A percentile compares a stretch with the other conserved stretches of the same genome.
These are phyloP conservation scores for Cyanistes caeruleus DNA, from an alignment of 2,113 vertebrate species.

Conservation along the genomic window DNA sequence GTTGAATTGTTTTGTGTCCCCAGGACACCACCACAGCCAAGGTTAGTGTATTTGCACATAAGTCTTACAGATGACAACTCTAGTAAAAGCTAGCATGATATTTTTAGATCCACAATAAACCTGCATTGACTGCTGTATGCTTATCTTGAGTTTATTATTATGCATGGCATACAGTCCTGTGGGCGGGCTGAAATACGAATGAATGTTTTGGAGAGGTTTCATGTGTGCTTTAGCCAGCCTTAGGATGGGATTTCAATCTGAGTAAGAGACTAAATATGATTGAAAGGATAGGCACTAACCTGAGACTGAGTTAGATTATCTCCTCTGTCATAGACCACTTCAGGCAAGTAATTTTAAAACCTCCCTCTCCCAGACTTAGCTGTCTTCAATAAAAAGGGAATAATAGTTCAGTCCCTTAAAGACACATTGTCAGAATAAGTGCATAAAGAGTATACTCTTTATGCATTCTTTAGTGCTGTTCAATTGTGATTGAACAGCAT, in stretches of 20 bases:
- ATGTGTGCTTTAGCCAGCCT: not conserved
- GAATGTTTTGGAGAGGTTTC: not conserved
- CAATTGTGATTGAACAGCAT: not conserved
- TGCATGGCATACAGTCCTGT: not conserved
- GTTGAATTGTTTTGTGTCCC: not conserved
- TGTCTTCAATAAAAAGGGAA: not conserved
- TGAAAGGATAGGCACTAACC: not conserved
- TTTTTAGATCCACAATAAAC: not conserved
- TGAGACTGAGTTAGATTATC: not conserved
- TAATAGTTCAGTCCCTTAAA: not conserved
- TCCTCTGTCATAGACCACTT: not conserved
- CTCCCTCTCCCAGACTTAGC: not conserved
- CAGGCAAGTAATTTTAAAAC: not conserved
- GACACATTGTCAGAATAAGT: not conserved
- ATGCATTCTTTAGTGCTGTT: not conserved
- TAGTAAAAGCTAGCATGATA: not conserved
- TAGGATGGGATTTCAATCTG: not conserved
- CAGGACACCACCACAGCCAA: not conserved
- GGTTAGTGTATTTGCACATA: not conserved
- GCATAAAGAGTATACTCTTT: not conserved
- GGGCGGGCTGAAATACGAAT: not conserved
- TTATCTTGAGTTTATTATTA: not conserved
- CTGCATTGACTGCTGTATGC: not conserved
- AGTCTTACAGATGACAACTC: not conserved
- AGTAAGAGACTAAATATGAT: not conserved